Percentiles rank a stretch among this genome's conserved stretches.
phyloP scores from a whole-genome alignment of 2,888 invertebrate genomes.

The Drosophila buzzatii region DNA sequence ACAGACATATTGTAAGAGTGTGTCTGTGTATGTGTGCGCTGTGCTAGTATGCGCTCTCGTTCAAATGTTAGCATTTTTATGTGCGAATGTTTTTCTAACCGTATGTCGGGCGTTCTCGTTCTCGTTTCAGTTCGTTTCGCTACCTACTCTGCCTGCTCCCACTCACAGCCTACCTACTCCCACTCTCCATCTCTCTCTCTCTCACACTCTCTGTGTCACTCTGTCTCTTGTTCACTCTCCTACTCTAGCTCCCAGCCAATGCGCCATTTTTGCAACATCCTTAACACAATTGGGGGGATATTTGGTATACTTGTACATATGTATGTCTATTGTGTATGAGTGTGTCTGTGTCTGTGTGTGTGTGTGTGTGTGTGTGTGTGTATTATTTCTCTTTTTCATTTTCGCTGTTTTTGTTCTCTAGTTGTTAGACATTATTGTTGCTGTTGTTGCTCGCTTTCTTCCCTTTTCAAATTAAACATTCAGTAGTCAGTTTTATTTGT shows the following conservation, averaged over 20 bases:
- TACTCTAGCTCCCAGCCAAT: slow-evolving; percentile 29
- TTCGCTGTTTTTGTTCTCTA: slow-evolving; percentile 75
- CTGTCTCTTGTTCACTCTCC: background rate
- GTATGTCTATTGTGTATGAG: slow-evolving; percentile 18
- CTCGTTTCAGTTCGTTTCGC: slow-evolving; percentile 34
- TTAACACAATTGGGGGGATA: slow-evolving; percentile 61
- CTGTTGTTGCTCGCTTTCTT: slow-evolving; percentile 55
- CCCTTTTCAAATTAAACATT: slow-evolving; percentile 81
- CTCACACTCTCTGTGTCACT: too few relatives aligned
- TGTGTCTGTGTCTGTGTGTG: background rate
- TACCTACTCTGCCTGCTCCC: background rate
- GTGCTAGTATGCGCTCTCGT: slow-evolving; percentile 59
- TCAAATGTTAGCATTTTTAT: slow-evolving; percentile 83
- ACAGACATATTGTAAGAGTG: slow-evolving; percentile 18
- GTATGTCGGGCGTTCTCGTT: slow-evolving; percentile 74
- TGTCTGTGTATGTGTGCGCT: slow-evolving; percentile 26
- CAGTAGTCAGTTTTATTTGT: slow-evolving; percentile 81
- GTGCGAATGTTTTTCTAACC: slow-evolving; percentile 84
- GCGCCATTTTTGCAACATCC: slow-evolving; percentile 73
- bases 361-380: slow-evolving; percentile 52
- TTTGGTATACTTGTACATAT: slow-evolving; percentile 22
- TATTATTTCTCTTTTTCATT: slow-evolving; percentile 77
- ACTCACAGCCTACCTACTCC: background rate
- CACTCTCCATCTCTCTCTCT: accelerated
- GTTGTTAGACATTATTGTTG: slow-evolving; percentile 77